Base-by-base conservation (phyloP, 2,797 vertebrate species). In the Sphenodon punctatus region DNA sequence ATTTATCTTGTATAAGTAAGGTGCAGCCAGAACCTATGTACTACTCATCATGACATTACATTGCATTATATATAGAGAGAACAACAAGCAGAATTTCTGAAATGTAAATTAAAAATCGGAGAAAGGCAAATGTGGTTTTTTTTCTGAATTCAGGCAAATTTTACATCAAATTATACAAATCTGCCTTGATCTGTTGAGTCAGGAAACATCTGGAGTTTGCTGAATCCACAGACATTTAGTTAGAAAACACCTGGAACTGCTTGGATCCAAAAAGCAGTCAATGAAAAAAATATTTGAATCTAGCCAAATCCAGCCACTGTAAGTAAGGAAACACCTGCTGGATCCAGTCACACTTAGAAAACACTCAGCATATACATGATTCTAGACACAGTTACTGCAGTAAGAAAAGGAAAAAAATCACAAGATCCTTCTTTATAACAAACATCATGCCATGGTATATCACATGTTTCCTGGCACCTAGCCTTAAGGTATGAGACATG, bases 191-290 rank as follows among this genome's bases (percentile, higher is more conserved):
- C 41, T 13, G 59, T 20, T 36, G 7, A 13, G 20, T 23, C n/a
- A 71, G 25, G 70, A 85, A 76, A 84, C 58, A 78, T 22, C 78
- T 34, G 80, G 58, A n/a, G n/a, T n/a, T n/a, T n/a, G n/a, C n/a
- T n/a, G n/a, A 67, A 38, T 69, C 67, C 30, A 43, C 55, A 75
- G 67, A 48, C 86, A 66, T 67, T 85, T 77, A 5, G 6, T 68
- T 80, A 17, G 75, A 63, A 74, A 65, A 66, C 61, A 84, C 69
- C 83, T 91, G 81, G 32, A 0, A n/a, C 16, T 32, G 10, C 5
- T 43, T 75, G 7, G n/a, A 64, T 75, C 38, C 48, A 25, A 32
- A 66, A 41, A n/a, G 15, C 36, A 25, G 7, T 16, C 22, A 39
- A 13, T 66, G 64, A 67, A 71, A 74, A n/a, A 82, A 56, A 61